Conservation (phyloP, 2,797 vertebrate genomes). For the Mustela erminea region DNA sequence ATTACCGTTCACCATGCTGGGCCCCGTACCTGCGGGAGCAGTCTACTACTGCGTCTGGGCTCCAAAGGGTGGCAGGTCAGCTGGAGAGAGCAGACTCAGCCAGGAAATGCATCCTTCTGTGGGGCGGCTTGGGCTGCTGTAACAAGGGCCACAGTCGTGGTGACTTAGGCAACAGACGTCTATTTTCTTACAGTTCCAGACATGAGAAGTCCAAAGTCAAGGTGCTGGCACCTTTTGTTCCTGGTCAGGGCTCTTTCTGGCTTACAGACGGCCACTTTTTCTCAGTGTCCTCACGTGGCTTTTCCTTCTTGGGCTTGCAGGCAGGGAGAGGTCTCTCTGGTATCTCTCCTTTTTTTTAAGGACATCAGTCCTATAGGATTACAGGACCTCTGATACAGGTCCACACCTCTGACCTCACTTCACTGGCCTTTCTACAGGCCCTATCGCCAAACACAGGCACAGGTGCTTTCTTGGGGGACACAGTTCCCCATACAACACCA, state of each 20-base stretch:
- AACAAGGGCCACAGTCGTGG: background rate
- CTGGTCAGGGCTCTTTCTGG: background rate
- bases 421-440: background rate
- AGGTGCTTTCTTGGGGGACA: background rate
- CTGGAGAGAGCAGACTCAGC: background rate
- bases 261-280: background rate
- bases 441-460: background rate
- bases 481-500: accelerated
- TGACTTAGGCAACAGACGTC: background rate
- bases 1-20: background rate
- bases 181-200: background rate
- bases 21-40: background rate
- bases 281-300: background rate
- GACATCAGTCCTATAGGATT: background rate
- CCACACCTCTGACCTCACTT: background rate
- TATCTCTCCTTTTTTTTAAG: background rate
- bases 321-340: background rate
- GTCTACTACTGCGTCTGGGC: background rate
- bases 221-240: background rate
- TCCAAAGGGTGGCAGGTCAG: background rate
- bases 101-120: background rate
- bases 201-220: background rate
- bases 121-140: background rate
- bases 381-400: too few species aligned
- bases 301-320: background rate